Percentiles rank a stretch among this genome's conserved stretches.
phyloP scores from a whole-genome alignment of 2,888 invertebrate species.

The Dasysyrphus albostriatus region DNA sequence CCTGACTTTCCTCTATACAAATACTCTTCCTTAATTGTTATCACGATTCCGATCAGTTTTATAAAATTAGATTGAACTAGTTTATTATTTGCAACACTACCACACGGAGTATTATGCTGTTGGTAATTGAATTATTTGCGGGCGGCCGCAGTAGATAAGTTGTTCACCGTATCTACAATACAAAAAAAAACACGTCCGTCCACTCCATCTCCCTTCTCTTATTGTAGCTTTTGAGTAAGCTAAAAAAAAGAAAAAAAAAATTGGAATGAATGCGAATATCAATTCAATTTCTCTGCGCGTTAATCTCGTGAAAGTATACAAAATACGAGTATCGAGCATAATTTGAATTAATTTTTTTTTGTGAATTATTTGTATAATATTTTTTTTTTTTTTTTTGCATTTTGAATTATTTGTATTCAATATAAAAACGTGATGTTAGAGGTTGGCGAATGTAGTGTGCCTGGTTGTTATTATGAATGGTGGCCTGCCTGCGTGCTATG shows the following conservation, averaged over 20 bases:
- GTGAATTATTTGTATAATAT: neutral
- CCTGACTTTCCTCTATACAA: no score
- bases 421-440: constrained; percentile 24
- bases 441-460: constrained; percentile 6
- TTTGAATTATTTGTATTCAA: constrained; percentile 17
- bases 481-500: neutral
- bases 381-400: constrained; percentile 10
- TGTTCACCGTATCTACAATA: neutral
- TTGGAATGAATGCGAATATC: constrained; percentile 47
- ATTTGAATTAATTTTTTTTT: constrained; percentile 27
- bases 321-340: constrained; percentile 22
- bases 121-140: constrained; percentile 30
- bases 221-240: constrained; percentile 30
- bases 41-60: no score
- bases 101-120: neutral
- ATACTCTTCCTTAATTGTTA: no score
- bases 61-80: no score
- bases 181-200: constrained; percentile 6
- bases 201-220: neutral
- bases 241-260: constrained; percentile 19
- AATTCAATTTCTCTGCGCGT: constrained; percentile 52
- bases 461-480: constrained; percentile 21
- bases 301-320: constrained; percentile 51
- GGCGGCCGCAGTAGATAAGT: constrained; percentile 1
- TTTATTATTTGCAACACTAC: neutral